Evolutionary conservation across 2,888 invertebrate species (phyloP), one percentile per base, ranked within the genome.

Genomic region (Drosophila basisetae): DNA sequence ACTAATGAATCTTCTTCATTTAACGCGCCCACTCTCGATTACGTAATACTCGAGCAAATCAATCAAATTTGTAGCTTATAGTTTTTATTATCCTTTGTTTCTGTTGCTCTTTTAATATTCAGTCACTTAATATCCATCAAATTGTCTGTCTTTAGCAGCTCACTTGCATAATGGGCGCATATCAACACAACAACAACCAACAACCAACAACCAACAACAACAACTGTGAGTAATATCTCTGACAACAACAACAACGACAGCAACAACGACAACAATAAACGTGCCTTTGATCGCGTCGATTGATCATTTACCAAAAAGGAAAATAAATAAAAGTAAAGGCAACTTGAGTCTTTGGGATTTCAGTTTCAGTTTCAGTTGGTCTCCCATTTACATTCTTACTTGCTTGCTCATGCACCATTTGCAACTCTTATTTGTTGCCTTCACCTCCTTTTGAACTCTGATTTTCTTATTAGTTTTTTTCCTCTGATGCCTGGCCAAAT

Each of bases 271-370:
- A 67, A 65, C 58, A 61, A 60, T 69, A 86, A 85, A 87, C 83
- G 80, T 87, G 80, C 84, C 75, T 68, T 63, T 80, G 90, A 87
- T 91, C 87, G 91, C 89, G 87, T 76, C 91, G 90, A 91, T 91
- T 91, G 91, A 91, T 91, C 91, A 79, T 83, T 90, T 86, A 90
- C 80, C 73, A 78, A 66, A 63, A 16, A 39, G n/a, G 10, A 18
- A 56, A 56, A 39, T 28, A 28, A 25, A 30, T 5, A 41, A 56
- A 28, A n/a, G 16, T 1, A 16, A 68, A 69, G 47, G 28, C 75
- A 75, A 47, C 72, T 60, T 43, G 10, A 47, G 72, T 59, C 65
- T 69, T 71, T 25, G 37, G 37, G 71, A 61, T 72, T 70, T 33
- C 53, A 65, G 60, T 59, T 62, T 55, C 59, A 25, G 55, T 28